Conservation (phyloP, 2,888 invertebrate genomes). For the Zonitis immaculata region DNA sequence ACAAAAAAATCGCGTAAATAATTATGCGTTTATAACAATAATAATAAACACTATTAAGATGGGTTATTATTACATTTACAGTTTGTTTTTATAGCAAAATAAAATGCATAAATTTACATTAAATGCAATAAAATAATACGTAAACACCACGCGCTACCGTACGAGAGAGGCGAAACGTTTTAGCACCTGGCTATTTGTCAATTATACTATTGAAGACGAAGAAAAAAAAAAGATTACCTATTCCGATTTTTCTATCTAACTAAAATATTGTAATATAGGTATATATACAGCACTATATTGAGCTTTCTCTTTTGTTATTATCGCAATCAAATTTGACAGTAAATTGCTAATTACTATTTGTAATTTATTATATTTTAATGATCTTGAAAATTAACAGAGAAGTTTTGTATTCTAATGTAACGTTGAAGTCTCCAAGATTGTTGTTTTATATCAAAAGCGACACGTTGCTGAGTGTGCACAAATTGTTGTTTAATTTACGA, state of each 20-base stretch:
- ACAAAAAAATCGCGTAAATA: background rate
- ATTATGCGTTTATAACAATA: slow-evolving; percentile 6
- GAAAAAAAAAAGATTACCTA: too few species aligned
- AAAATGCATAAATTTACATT: slow-evolving; percentile 26
- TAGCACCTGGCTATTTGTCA: slow-evolving; percentile 29
- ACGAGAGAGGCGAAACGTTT: slow-evolving; percentile 30
- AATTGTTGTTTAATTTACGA: too few species aligned
- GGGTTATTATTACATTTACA: slow-evolving; percentile 13
- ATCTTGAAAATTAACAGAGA: background rate
- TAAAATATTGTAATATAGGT: slow-evolving; percentile 14
- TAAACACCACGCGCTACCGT: slow-evolving; percentile 25
- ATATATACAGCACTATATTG: slow-evolving; percentile 3
- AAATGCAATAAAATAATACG: slow-evolving; percentile 30
- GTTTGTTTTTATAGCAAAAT: slow-evolving; percentile 19
- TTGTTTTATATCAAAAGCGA: too few species aligned
- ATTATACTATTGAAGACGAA: too few species aligned
- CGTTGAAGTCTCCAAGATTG: background rate
- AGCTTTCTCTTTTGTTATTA: background rate
- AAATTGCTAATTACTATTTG: background rate
- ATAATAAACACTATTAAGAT: slow-evolving; percentile 6
- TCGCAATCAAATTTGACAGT: background rate
- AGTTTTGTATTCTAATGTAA: background rate
- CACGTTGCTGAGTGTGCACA: too few species aligned
- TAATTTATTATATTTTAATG: background rate
- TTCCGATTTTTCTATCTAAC: too few species aligned